Evolutionary conservation across 2,888 invertebrate species (phyloP), one percentile per base, ranked within the genome.

Genomic region (Parnassius mnemosyne): DNA sequence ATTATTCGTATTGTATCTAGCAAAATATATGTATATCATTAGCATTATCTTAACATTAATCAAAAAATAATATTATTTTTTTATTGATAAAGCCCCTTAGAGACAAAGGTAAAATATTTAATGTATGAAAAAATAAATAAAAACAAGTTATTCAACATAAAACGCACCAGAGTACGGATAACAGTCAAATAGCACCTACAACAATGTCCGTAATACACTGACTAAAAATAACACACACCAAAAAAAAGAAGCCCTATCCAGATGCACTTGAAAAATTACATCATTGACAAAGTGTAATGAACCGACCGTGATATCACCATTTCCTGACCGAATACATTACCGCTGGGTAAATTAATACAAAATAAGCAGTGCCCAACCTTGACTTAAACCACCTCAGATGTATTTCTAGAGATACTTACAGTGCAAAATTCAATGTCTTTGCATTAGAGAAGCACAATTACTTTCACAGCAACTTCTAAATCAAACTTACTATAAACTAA

Each of bases 91-190:
- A 34, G 34, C 34, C 5, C 5, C 5, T 5, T 34, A 34, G 3
- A 34, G 34, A 34, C 3, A 25, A 34, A 34, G 34, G 7, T 34
- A 34, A 34, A 34, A 34, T 34, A 3, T 34, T 34, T 34, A 34
- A 3, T 34, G 7, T 34, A 34, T 7, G 0, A 34, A 34, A 34
- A 34, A 34, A 34, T 34, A 34, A 34, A 34, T 34, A 34, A 25
- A 25, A 7, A 34, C 34, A 7, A 34, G 34, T 34, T 7, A 34
- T 7, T 34, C 34, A 34, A 34, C 5, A 34, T 34, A 3, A 49
- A 16, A 25, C n/a, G 16, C 57, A 43, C 9, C 25, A 54, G 94
- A 93, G 94, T 93, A 94, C 93, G 94, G 94, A 95, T 73, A 73
- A 71, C 73, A 80, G 76, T 81, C 79, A 83, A 84, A 82, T 79